phyloP scores from a whole-genome alignment of 2,113 vertebrate species.

The Pomatorhinus ruficollis region DNA sequence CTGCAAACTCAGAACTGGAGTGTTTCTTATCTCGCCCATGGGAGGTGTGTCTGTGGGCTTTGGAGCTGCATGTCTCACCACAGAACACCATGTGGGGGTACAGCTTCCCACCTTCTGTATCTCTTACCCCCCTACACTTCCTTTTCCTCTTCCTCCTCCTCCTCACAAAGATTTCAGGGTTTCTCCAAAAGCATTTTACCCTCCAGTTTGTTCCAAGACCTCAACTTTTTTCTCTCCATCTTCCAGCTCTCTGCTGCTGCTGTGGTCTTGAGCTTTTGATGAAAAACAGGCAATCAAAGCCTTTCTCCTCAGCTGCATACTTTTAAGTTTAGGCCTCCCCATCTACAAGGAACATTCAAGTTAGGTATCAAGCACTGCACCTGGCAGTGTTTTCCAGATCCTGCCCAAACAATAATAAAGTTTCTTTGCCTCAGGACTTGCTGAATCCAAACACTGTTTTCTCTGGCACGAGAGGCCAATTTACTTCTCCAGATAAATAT shows the following conservation, averaged over 20 bases:
- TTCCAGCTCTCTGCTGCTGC: neutral
- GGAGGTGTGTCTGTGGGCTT: neutral
- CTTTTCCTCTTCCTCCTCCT: neutral
- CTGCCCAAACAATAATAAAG: constrained; percentile 33
- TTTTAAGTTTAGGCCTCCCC: neutral
- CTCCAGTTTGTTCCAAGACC: neutral
- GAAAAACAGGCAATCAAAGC: neutral
- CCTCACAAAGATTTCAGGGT: neutral
- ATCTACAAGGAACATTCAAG: neutral
- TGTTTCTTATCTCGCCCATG: neutral
- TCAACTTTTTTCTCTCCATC: neutral
- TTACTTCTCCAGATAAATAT: neutral
- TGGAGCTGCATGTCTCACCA: neutral
- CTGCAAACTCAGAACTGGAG: neutral
- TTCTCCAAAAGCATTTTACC: neutral
- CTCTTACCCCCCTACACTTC: neutral
- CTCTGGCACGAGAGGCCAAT: constrained; percentile 30
- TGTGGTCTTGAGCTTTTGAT: neutral
- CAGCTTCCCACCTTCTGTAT: neutral
- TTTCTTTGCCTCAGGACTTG: constrained; percentile 43
- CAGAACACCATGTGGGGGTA: neutral
- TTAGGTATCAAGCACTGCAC: neutral
- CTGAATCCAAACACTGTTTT: constrained; percentile 39
- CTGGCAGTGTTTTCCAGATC: constrained; percentile 8
- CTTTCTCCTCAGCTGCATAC: neutral